Percentiles rank a stretch among this genome's conserved stretches.
These are phyloP conservation scores for Cassiopea andromeda DNA, from an alignment of 30 jellyfish, hydroid and myxozoan genomes.

Conservation along the genomic window DNA sequence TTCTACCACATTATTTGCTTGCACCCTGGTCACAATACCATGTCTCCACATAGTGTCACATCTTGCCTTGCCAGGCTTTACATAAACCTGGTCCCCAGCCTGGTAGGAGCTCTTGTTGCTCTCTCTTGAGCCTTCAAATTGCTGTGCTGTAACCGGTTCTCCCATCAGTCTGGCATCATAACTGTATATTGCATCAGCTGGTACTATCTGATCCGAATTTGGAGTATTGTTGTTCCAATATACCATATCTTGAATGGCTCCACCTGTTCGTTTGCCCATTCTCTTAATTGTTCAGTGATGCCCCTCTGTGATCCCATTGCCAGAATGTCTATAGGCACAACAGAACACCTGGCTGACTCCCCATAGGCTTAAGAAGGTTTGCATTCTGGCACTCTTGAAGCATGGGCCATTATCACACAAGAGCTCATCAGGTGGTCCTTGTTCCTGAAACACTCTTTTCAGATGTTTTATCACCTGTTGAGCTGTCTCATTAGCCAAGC, in stretches of 20 bases:
- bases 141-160: conserved; percentile 15
- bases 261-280: not conserved
- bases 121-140: conserved; percentile 6
- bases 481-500: conserved; percentile 10
- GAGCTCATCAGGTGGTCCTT: not conserved
- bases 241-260: conserved; percentile 5
- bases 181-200: not conserved
- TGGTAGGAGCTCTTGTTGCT: conserved; percentile 1
- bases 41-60: conserved; percentile 19
- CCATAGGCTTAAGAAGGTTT: not conserved
- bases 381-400: not conserved
- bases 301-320: not conserved
- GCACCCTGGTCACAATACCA: conserved; percentile 15
- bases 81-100: conserved; percentile 19
- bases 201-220: not conserved
- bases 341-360: not conserved
- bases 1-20: not conserved
- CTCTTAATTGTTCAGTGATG: conserved; percentile 30
- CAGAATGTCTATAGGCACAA: not conserved
- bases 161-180: conserved; percentile 3
- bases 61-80: conserved; percentile 5
- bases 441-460: not conserved
- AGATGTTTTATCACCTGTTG: not conserved
- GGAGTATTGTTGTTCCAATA: conserved; percentile 34
- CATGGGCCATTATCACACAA: not conserved